These are phyloP conservation scores for Dicrostonyx torquatus DNA, from an alignment of 2,797 vertebrate species.

Conservation along the genomic window DNA sequence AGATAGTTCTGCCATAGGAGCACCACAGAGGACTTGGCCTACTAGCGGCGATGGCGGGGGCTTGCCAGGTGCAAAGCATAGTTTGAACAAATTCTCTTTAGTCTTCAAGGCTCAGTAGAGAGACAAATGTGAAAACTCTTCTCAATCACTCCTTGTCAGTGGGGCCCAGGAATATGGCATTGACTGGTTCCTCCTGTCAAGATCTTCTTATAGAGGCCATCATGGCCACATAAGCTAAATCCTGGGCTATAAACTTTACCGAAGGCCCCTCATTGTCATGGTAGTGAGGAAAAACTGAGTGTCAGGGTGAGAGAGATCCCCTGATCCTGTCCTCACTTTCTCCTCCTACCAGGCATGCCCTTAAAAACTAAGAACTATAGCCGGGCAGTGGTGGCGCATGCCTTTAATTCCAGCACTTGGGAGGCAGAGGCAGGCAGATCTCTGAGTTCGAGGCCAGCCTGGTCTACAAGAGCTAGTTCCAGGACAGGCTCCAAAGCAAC, in stretches of 20 bases:
- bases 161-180: not conserved
- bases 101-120: not conserved
- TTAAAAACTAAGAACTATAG: not conserved
- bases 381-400: rapidly evolving
- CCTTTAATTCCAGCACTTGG: too few relatives aligned
- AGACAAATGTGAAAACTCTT: not conserved
- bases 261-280: not conserved
- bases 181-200: not conserved
- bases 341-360: not conserved
- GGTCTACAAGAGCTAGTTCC: too few relatives aligned
- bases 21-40: not conserved
- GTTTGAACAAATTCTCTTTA: not conserved
- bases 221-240: not conserved
- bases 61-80: not conserved
- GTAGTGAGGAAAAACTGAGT: not conserved
- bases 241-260: not conserved
- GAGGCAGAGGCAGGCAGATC: too few relatives aligned
- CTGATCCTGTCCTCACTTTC: not conserved
- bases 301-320: not conserved
- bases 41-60: not conserved
- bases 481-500: too few relatives aligned
- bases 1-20: not conserved
- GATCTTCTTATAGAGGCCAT: not conserved
- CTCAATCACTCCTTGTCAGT: not conserved
- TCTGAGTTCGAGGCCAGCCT: too few relatives aligned